phyloP scores from a whole-genome alignment of 2,113 vertebrate genomes.

The Zosterops lateralis region DNA sequence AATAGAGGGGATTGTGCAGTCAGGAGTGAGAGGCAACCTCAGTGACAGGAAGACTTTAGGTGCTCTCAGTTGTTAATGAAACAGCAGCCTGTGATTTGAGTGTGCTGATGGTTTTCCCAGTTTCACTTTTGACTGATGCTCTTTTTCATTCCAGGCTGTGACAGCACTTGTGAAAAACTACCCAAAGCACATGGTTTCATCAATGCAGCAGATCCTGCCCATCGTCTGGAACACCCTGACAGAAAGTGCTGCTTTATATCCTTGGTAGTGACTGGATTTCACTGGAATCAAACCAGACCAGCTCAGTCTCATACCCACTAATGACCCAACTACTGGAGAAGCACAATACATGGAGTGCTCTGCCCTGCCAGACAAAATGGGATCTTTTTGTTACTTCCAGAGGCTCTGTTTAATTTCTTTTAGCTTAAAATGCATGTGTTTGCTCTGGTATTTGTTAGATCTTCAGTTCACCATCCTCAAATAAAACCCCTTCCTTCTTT shows the following conservation, averaged over 20 bases:
- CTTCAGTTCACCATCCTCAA: not conserved
- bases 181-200: conserved; percentile 95
- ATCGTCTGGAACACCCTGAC: conserved; percentile 98
- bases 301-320: not conserved
- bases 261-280: conserved; percentile 48
- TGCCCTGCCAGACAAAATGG: not conserved
- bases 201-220: conserved; percentile 97
- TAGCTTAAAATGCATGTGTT: not conserved
- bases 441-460: not conserved
- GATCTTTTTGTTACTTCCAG: not conserved
- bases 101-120: not conserved
- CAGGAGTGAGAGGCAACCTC: not conserved
- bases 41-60: not conserved
- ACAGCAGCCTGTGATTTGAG: not conserved
- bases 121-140: not conserved
- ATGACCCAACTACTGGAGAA: not conserved
- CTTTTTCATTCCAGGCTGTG: conserved; percentile 81
- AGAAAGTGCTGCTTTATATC: conserved; percentile 98
- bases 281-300: not conserved
- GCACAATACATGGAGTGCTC: no score
- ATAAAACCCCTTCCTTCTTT: not conserved
- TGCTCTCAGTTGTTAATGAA: not conserved
- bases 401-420: not conserved
- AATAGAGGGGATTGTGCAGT: not conserved
- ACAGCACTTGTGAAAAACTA: conserved; percentile 98